A percentile compares a stretch with the other conserved stretches of the same genome.
Evolutionary conservation across 2,888 invertebrate genomes (phyloP).

Genomic region (Cheilosia impressa): DNA sequence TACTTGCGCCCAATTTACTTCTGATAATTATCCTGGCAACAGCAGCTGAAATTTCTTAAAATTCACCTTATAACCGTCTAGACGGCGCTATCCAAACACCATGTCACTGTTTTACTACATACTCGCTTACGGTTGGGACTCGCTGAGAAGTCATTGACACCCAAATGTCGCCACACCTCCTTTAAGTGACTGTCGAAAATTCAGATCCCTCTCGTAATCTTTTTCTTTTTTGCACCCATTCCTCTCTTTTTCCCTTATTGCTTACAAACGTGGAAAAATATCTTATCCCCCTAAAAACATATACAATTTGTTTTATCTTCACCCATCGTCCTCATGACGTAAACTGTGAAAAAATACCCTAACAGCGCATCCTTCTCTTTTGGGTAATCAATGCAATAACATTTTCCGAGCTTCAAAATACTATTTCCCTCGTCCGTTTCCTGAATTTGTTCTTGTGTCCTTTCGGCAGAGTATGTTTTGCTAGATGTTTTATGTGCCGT

Average conservation of each 20-base stretch:
- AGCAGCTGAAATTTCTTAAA: background rate
- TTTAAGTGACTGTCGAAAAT: background rate
- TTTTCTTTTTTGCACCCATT: too few species aligned
- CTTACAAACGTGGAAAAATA: too few species aligned
- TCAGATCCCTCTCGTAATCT: slow-evolving; percentile 6
- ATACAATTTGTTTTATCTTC: background rate
- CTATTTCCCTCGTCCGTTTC: slow-evolving; percentile 1
- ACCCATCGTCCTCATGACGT: slow-evolving; percentile 34
- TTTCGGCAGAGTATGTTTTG: slow-evolving; percentile 18
- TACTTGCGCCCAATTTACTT: too few species aligned
- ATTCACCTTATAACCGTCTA: slow-evolving; percentile 30
- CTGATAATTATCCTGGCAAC: background rate
- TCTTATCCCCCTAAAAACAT: too few species aligned
- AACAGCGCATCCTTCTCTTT: slow-evolving; percentile 51
- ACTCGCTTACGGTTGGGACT: slow-evolving; percentile 17
- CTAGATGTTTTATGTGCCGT: slow-evolving; percentile 34
- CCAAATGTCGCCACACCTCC: slow-evolving; percentile 8
- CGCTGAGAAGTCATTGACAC: slow-evolving; percentile 48
- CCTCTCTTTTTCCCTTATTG: too few species aligned
- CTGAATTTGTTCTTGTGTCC: background rate
- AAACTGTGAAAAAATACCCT: slow-evolving; percentile 36
- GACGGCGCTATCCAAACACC: background rate
- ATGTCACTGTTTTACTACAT: background rate
- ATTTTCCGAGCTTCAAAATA: slow-evolving; percentile 64
- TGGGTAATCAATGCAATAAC: slow-evolving; percentile 73